Evolutionary conservation across 2,113 vertebrate species (phyloP).

Genomic region (Cyphomyrus discorhynchus): DNA sequence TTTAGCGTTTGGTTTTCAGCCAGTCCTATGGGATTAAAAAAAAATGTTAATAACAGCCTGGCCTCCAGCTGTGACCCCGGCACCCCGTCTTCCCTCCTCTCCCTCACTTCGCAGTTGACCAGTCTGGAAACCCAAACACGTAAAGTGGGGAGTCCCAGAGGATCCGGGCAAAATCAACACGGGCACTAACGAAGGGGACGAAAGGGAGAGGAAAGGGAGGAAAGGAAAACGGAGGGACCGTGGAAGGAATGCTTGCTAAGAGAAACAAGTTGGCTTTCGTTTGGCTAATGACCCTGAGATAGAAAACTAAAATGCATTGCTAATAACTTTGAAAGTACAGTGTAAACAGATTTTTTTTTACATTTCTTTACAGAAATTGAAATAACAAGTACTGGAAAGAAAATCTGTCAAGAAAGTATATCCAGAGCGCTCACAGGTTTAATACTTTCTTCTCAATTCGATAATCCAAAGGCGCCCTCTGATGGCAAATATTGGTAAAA

Average conservation of each 20-base stretch:
- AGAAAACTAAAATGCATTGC: background rate
- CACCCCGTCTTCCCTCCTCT: background rate
- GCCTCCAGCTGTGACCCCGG: background rate
- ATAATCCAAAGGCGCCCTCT: slow-evolving; percentile 6
- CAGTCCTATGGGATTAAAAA: background rate
- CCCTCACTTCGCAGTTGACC: background rate
- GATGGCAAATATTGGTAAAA: background rate
- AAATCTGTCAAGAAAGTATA: background rate
- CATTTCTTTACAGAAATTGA: background rate
- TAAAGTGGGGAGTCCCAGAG: slow-evolving; percentile 8
- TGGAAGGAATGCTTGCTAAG: background rate
- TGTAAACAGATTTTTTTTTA: too few relatives aligned
- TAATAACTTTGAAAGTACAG: background rate
- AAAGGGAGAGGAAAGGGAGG: background rate
- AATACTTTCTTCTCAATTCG: background rate
- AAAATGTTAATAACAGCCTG: background rate
- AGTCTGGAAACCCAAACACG: slow-evolving; percentile 22
- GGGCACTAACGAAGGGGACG: background rate
- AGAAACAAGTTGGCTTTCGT: background rate
- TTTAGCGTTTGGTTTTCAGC: background rate
- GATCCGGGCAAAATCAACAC: background rate
- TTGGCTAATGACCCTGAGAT: background rate
- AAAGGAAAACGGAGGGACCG: background rate
- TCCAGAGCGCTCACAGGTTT: background rate
- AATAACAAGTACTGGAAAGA: background rate